Evolutionary conservation across 2,113 vertebrate genomes (phyloP), one percentile per base, ranked within the genome.

Genomic region (Alethe castanea): DNA sequence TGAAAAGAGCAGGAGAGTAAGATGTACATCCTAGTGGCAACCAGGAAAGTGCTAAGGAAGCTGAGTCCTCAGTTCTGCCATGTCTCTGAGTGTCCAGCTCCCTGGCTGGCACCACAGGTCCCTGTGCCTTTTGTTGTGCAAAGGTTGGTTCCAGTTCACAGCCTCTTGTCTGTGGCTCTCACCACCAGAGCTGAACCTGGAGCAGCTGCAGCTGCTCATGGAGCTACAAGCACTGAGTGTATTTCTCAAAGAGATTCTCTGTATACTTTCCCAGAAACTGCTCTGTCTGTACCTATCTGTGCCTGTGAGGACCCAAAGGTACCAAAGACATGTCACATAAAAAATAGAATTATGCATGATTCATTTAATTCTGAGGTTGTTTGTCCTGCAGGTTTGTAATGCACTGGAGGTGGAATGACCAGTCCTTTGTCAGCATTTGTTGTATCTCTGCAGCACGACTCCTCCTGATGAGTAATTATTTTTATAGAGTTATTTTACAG

Each of bases 401-500:
- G 10, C 8, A 3, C 18, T 31, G 19, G 40, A 88, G 14, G 24
- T 67, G 40, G 66, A 79, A 85, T 64, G 53, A 69, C 73, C 70
- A 81, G 29, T 45, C 14, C 15, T 76, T 64, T 81, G 57, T 60
- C 66, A 76, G 48, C 26, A 64, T 13, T 85, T 73, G 7, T 69
- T 87, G 17, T 60, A 48, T n/a, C 16, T 72, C 35, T 91, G 72
- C 45, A 64, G 73, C 48, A 82, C 0, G 0, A 54, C 20, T 73
- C 35, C 12, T 47, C 35, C 42, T 66, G 22, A 86, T 71, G 29
- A 91, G 36, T 65, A 64, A 65, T 81, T 79, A 25, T 87, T 94
- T 89, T 77, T 85, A 61, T 25, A 53, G 35, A 56, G 29, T 42
- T 73, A 82, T 92, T 94, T 91, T 61, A 89, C 53, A 92, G 53